Base-by-base conservation (phyloP, 2,888 invertebrate species). In the Cheilosia variabilis region DNA sequence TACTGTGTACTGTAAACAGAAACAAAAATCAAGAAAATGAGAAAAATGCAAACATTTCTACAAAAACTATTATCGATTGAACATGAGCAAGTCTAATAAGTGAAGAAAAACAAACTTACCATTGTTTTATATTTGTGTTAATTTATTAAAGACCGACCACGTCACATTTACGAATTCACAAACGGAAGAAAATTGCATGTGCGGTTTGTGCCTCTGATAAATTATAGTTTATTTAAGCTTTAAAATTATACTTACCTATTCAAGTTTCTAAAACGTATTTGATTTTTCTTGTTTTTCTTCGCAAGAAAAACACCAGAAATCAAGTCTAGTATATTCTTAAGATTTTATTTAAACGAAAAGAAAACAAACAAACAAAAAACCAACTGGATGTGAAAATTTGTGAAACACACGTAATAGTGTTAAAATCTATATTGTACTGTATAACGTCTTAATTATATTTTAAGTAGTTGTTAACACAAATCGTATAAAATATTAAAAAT, bases 381-480 rank as follows among this genome's bases (percentile, higher is more conserved):
- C 34, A 65, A 65, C 34, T 76, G 69, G 58, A 77, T 71, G 76
- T 72, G 77, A 71, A 83, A 34, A 34, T 73, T 69, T 73, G 63
- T 69, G 68, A 65, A 63, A 65, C 53, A 71, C 68, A 78, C 37
- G 37, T 4, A 60, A 60, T 9, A 27, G 58, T 17, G 45, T 58
- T 68, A 68, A 19, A 43, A 78, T 78, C 72, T 68, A 47, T 65
- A 66, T 75, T 81, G 79, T 79, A 84, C 78, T 84, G 84, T 84
- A 79, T 68, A 79, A 71, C 79, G 69, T 84, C 84, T 84, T 84
- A 84, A 75, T 75, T 84, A 84, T 24, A 84, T 84, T 84, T 71
- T 79, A 84, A 79, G 84, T 84, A 84, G 84, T 69, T 75, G 84
- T 84, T 79, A 84, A 84, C 65, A 69, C 63, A 78, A 79, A 53